Evolutionary conservation across 2,888 invertebrate genomes (phyloP), one percentile per base, ranked within the genome.

Genomic region (Gasteruption jaculator): DNA sequence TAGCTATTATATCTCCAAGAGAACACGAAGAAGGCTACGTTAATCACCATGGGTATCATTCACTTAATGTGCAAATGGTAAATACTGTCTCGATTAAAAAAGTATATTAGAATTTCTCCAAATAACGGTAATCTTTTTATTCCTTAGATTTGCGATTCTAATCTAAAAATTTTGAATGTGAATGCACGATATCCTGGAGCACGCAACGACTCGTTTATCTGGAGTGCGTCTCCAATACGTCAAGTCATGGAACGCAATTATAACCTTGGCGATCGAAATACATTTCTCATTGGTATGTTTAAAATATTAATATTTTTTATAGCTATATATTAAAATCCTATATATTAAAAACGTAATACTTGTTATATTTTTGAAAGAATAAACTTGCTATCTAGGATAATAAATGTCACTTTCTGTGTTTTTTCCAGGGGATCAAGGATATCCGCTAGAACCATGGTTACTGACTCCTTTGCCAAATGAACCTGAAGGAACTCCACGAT

Each of bases 141-240:
- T n/a, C n/a, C n/a, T n/a, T n/a, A 35, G 35, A 35, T 35, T 8
- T 22, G 22, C 2, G 24, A 35, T 15, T 18, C 35, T 8, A 11
- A 35, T 15, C 7, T 35, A 12, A 35, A 35, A 10, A 15, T 35
- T 8, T 10, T 35, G 2, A 35, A 35, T 5, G 25, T 35, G 2
- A 35, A 35, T 12, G 24, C 35, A 5, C 8, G 32, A 24, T 51
- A 25, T 19, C 47, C 45, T 22, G 49, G 47, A 14, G 41, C 45
- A 18, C 41, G 46, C 10, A 38, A 49, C 24, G 50, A 50, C 27
- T 37, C 46, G 6, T 50, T 38, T 18, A 50, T 50, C 7, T 44
- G 21, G 35, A 34, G 18, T 27, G 32, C 18, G 27, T 45, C 38
- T 21, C 32, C 42, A 7, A 22, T 38, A 18, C 37, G 41, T n/a